These are phyloP conservation scores for Zeus faber DNA, from an alignment of 2,113 vertebrate genomes.

Conservation along the genomic window DNA sequence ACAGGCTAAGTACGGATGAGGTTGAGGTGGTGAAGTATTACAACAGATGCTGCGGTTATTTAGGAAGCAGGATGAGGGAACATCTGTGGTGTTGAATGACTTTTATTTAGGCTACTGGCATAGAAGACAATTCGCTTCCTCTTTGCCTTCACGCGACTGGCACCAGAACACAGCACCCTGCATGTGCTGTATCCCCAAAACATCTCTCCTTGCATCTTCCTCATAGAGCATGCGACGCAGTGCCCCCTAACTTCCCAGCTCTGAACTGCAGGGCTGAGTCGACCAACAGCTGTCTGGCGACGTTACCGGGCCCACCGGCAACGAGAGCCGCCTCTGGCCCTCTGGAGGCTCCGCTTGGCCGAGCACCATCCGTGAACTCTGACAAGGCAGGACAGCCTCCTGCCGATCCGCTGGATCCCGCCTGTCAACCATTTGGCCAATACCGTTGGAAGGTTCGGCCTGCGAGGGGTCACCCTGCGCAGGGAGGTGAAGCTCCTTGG, in stretches of 20 bases:
- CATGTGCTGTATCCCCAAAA: too few species aligned
- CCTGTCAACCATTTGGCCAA: neutral
- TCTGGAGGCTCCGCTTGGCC: conserved; percentile 6
- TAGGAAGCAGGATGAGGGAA: too few species aligned
- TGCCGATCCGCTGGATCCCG: neutral
- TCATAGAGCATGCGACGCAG: too few species aligned
- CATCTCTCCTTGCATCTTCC: too few species aligned
- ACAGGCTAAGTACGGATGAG: too few species aligned
- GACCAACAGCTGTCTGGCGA: conserved; percentile 52
- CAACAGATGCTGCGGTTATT: too few species aligned
- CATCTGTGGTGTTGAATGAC: too few species aligned
- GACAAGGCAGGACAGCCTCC: neutral
- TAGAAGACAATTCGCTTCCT: too few species aligned
- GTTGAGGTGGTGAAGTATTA: too few species aligned
- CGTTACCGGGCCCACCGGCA: conserved; percentile 68
- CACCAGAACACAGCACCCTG: too few species aligned
- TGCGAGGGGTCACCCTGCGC: conserved; percentile 7
- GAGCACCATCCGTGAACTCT: conserved; percentile 1
- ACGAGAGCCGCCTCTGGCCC: conserved; percentile 67
- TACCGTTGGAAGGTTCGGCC: neutral
- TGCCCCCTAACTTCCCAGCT: conserved; percentile 78
- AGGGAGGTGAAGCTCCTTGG: conserved; percentile 25
- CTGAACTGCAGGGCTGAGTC: conserved; percentile 78
- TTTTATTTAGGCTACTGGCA: too few species aligned
- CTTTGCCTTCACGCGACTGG: too few species aligned